A percentile compares a stretch with the other conserved stretches of the same genome.
phyloP scores from a whole-genome alignment of 2,113 vertebrate genomes.

The Saccopteryx leptura region DNA sequence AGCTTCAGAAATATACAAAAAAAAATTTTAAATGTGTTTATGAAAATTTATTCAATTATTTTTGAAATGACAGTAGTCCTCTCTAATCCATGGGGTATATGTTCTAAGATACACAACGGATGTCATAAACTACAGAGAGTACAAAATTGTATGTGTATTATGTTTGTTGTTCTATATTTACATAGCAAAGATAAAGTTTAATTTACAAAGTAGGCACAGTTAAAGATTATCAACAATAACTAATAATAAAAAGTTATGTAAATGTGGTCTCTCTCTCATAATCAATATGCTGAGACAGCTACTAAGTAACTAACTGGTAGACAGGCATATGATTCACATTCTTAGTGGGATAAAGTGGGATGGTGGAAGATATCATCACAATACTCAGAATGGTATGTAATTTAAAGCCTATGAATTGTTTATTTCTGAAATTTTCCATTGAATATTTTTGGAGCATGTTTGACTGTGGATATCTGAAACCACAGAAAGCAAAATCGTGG shows the following conservation, averaged over 20 bases:
- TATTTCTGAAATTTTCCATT: neutral
- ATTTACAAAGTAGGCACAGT: neutral
- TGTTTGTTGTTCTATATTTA: neutral
- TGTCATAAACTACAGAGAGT: neutral
- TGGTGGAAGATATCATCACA: neutral
- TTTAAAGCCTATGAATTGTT: neutral
- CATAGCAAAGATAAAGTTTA: neutral
- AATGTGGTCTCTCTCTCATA: neutral
- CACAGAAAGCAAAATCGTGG: neutral
- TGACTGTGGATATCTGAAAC: neutral
- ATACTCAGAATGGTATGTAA: neutral
- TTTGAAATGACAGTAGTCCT: neutral
- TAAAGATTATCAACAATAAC: neutral
- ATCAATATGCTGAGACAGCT: neutral
- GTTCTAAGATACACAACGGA: neutral
- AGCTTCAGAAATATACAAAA: too few species aligned
- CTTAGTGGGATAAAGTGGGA: neutral
- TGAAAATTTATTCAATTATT: conserved; percentile 21
- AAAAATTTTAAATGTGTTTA: neutral
- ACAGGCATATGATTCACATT: neutral
- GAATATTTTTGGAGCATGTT: neutral
- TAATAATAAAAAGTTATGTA: neutral
- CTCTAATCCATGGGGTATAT: neutral
- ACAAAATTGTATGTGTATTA: neutral
- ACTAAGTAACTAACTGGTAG: neutral